Percentiles rank a stretch among this genome's conserved stretches.
Evolutionary conservation across 2,113 vertebrate genomes (phyloP).

Genomic region (Macaca nemestrina): DNA sequence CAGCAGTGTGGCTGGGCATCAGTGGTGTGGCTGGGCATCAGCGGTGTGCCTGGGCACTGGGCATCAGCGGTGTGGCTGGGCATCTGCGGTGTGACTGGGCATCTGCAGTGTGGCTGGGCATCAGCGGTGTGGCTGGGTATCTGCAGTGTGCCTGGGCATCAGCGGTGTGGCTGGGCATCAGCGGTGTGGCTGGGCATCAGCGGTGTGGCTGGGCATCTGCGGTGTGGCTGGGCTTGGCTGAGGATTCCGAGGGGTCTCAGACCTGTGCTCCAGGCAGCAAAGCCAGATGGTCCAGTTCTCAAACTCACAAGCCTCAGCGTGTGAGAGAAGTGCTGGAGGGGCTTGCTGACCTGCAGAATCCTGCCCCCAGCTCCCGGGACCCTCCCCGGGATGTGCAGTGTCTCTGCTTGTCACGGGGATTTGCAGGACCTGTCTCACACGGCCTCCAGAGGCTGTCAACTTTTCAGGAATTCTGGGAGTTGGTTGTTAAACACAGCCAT

Average conservation of each 20-base stretch:
- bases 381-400: rapidly evolving
- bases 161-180: rapidly evolving
- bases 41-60: not conserved
- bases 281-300: not conserved
- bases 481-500: not conserved
- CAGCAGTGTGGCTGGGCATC: not conserved
- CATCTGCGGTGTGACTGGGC: not conserved
- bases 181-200: rapidly evolving
- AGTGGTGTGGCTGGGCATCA: rapidly evolving
- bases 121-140: not conserved
- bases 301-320: not conserved
- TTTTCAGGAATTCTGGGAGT: not conserved
- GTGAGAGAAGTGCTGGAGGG: not conserved
- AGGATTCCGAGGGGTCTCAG: not conserved
- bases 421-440: not conserved
- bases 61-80: rapidly evolving
- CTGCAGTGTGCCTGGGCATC: rapidly evolving
- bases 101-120: not conserved
- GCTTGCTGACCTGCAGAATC: no score
- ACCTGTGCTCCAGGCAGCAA: not conserved
- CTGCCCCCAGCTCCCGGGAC: not conserved
- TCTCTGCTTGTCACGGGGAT: not conserved
- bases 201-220: rapidly evolving
- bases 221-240: rapidly evolving
- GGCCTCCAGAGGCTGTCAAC: no score